Percentiles rank a stretch among this genome's conserved stretches.
Evolutionary conservation across 2,888 invertebrate genomes (phyloP).

Genomic region (Arge pagana): DNA sequence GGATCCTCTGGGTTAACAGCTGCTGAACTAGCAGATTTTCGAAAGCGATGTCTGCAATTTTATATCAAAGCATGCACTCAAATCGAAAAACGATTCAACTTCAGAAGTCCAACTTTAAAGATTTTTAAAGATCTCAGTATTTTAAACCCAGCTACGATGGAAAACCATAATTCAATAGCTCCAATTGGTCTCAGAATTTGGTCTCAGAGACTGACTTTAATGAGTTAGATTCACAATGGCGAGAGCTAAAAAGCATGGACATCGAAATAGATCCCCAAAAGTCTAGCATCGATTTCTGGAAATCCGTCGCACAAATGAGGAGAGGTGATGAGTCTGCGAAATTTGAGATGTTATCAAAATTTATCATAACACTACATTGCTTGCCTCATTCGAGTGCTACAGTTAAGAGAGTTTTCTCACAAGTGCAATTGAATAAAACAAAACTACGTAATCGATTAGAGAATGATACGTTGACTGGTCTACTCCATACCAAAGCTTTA

Average conservation of each 20-base stretch:
- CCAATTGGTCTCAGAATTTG: constrained; percentile 20
- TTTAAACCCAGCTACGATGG: neutral
- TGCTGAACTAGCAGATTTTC: constrained; percentile 12
- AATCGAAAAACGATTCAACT: constrained; percentile 23
- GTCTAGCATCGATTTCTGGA: constrained; percentile 14
- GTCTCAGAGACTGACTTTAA: constrained; percentile 14
- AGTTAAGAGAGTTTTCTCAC: constrained; percentile 21
- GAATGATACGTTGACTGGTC: constrained; percentile 10
- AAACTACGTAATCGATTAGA: constrained; percentile 19
- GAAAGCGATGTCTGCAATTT: constrained; percentile 22
- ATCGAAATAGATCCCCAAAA: neutral
- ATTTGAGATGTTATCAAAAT: constrained; percentile 16
- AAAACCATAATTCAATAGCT: constrained; percentile 14
- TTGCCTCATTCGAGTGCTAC: constrained; percentile 23
- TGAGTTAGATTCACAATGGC: constrained; percentile 22
- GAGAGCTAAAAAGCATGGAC: constrained; percentile 15
- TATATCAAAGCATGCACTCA: constrained; percentile 18
- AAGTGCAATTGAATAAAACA: constrained; percentile 20
- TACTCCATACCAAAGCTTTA: constrained; percentile 18
- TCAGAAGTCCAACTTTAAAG: constrained; percentile 6
- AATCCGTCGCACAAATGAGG: neutral
- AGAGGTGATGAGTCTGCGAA: constrained; percentile 15
- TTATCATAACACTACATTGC: constrained; percentile 11
- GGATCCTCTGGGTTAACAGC: neutral
- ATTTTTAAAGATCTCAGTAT: neutral